These are phyloP conservation scores for Syrphus vitripennis DNA, from an alignment of 2,888 invertebrate species.

Conservation along the genomic window DNA sequence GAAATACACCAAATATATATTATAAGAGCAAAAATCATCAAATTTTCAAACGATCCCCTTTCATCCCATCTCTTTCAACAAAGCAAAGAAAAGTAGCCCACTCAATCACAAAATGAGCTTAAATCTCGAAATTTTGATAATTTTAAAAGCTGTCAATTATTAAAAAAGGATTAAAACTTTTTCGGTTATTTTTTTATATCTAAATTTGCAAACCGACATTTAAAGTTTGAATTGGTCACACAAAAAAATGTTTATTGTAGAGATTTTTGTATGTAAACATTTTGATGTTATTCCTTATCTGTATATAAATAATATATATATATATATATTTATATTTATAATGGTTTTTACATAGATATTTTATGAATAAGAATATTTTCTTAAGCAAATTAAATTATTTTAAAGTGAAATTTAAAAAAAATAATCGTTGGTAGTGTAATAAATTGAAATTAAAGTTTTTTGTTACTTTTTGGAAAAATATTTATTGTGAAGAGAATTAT, in stretches of 20 bases:
- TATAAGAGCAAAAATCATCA: conserved; percentile 68
- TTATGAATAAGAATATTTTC: conserved; percentile 45
- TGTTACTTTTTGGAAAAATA: conserved; percentile 60
- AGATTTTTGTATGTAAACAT: conserved; percentile 41
- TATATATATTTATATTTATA: conserved; percentile 34
- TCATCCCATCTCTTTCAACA: not conserved
- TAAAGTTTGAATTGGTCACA: conserved; percentile 38
- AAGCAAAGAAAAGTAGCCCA: not conserved
- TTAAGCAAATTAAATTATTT: conserved; percentile 41
- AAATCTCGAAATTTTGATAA: conserved; percentile 40
- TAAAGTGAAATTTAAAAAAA: not conserved
- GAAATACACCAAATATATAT: conserved; percentile 71
- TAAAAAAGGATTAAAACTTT: not conserved
- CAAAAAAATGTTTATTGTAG: conserved; percentile 27
- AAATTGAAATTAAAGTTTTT: conserved; percentile 49
- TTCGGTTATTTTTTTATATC: conserved; percentile 8
- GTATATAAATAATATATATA: conserved; percentile 56
- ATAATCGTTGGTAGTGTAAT: conserved; percentile 50
- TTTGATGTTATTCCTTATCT: conserved; percentile 58
- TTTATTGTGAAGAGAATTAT: conserved; percentile 57
- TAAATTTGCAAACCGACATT: not conserved
- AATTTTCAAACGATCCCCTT: conserved; percentile 30
- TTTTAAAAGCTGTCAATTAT: conserved; percentile 63
- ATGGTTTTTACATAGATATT: conserved; percentile 48
- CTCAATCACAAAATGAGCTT: conserved; percentile 57